Base-by-base conservation (phyloP, 1,140 invertebrate species). In the Bathynomus jamesi region DNA sequence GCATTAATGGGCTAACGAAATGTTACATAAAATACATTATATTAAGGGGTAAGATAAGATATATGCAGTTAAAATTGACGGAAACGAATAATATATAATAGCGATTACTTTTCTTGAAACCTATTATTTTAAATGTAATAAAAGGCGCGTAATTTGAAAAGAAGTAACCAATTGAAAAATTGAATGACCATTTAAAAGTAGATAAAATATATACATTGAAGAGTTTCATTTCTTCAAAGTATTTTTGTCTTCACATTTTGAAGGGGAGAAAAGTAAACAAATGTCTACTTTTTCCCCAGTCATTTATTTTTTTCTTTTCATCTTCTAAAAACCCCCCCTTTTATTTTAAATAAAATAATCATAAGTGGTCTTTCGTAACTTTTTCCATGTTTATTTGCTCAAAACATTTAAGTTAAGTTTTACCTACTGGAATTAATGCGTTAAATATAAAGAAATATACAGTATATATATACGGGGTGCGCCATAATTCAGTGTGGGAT, bases 381-480 rank as follows among this genome's bases (percentile, higher is more conserved):
- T n/a, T 63, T n/a, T 63, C 13, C 25, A 63, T 63, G 25, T 63
- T n/a, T 63, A 63, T 63, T n/a, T 63, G 10, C 10, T 24, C 10
- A 13, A 24, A 13, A 24, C 11, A 24, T 24, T 0, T 63, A 63
- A n/a, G 25, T 63, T n/a, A n/a, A 63, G 13, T n/a, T 63, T n/a
- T 63, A 62, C 21, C 7, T 62, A 40, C 17, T 8, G 10, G 11
- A 13, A 24, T 24, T 13, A 13, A 24, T 24, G 11, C 11, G 11
- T 24, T 63, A 63, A n/a, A 63, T 63, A 63, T 63, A 63, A n/a
- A 63, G 13, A 63, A n/a, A 63, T 63, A 63, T 63, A 63, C 25
- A 63, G n/a, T 63, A 63, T 63, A 63, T 63, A 63, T 63, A 63
- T 63, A 40, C 17, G 32, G 32, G 32, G 17, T 7, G 32, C 7